A percentile compares a stretch with the other conserved stretches of the same genome.
phyloP scores from a whole-genome alignment of 2,888 invertebrate genomes.

The Hermodice carunculata region DNA sequence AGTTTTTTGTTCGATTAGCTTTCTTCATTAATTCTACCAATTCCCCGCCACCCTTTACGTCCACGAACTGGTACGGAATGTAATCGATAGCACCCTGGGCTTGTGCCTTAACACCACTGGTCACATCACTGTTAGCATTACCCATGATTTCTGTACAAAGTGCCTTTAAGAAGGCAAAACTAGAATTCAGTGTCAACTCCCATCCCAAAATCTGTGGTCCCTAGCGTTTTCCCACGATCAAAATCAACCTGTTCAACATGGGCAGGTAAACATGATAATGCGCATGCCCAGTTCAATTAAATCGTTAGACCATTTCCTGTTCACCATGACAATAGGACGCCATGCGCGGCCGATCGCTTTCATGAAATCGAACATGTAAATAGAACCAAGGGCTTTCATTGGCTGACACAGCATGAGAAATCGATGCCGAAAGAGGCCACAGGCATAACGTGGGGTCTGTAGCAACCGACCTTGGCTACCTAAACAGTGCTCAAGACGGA shows the following conservation, averaged over 20 bases:
- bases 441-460: too few species aligned
- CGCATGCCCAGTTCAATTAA: conserved; percentile 14
- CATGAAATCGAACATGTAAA: too few species aligned
- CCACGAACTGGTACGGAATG: conserved; percentile 63
- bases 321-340: conserved; percentile 20
- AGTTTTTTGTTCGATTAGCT: conserved; percentile 43
- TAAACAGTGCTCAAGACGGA: too few species aligned
- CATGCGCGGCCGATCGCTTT: too few species aligned
- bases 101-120: conserved; percentile 95
- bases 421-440: too few species aligned
- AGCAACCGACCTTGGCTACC: too few species aligned
- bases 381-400: too few species aligned
- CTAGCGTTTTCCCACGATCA: too few species aligned
- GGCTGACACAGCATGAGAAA: too few species aligned
- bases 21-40: conserved; percentile 64
- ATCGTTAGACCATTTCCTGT: conserved; percentile 1
- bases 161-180: neutral
- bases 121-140: conserved; percentile 77
- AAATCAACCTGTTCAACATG: neutral
- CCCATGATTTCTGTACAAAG: conserved; percentile 70
- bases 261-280: conserved; percentile 14
- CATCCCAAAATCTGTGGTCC: too few species aligned
- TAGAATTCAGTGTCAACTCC: neutral
- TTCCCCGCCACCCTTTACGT: conserved; percentile 86
- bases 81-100: conserved; percentile 72